Base-by-base conservation (phyloP, 2,888 invertebrate species). In the Standfussiana lucernea region DNA sequence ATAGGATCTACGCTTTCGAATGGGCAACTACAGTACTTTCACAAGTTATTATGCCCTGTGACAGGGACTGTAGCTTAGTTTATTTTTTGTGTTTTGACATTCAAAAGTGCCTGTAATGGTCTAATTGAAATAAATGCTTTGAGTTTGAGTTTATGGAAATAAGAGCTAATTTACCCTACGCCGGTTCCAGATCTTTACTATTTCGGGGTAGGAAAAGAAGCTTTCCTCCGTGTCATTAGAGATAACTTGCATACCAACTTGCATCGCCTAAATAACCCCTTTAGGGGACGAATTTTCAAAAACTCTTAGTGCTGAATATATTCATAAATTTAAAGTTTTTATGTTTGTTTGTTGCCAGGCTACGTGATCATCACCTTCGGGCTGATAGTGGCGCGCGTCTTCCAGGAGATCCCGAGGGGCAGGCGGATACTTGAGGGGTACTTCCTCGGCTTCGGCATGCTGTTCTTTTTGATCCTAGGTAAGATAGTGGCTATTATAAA, bases 331-430 rank as follows among this genome's bases (percentile, higher is more conserved):
- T n/a, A 53, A 35, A 6, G 1, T n/a, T 32, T 67, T 59, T 59
- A 24, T 40, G 35, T 72, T 18, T 64, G 2, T 66, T 72, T 79
- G 68, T 84, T n/a, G 40, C 2, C 90, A 95, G 97, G 97, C 86
- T 98, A 98, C 95, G 95, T 97, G 89, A 97, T 98, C 85, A 97
- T 98, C 87, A 98, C 98, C 18, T 96, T 97, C 77, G 98, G 98
- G 35, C 95, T 98, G 83, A 95, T 98, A 73, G 92, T 98, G 81
- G 98, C 97, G 28, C 97, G 98, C 40, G 92, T 98, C 8, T 96
- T 97, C 85, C 97, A 97, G 42, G 98, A 98, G 94, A 95, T 98
- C 82, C 97, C 97, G 59, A 96, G 95, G 50, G 97, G 97, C 11
- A 95, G 97, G 83, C 96, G 97, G 85, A 97, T 97, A 74, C 94